phyloP scores from a whole-genome alignment of 2,888 invertebrate genomes.

The Chorisops tibialis region DNA sequence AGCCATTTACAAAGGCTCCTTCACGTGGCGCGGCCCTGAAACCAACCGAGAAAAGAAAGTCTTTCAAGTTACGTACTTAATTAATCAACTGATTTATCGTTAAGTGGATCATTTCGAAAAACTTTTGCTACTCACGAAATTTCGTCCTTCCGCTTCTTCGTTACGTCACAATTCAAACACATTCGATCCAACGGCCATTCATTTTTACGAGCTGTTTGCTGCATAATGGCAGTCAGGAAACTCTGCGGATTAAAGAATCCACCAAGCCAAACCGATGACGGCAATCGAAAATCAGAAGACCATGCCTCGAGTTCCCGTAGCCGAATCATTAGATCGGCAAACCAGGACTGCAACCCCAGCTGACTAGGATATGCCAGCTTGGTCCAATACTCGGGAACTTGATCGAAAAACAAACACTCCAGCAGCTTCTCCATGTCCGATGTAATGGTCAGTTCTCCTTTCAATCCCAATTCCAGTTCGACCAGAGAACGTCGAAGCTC shows the following conservation, averaged over 20 bases:
- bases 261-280: slow-evolving; percentile 86
- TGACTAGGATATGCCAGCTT: slow-evolving; percentile 85
- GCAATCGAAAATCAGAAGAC: slow-evolving; percentile 85
- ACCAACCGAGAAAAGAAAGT: slow-evolving; percentile 15
- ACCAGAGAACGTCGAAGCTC: slow-evolving; percentile 78
- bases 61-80: not conserved
- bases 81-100: not conserved
- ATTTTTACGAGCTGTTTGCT: slow-evolving; percentile 91
- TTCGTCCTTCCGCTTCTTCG: slow-evolving; percentile 82
- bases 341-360: slow-evolving; percentile 80
- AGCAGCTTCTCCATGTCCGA: slow-evolving; percentile 86
- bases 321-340: slow-evolving; percentile 76
- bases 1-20: slow-evolving; percentile 84
- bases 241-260: slow-evolving; percentile 98
- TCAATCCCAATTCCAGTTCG: slow-evolving; percentile 84
- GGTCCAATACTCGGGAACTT: slow-evolving; percentile 83
- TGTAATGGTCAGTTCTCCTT: slow-evolving; percentile 91
- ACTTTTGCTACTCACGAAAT: slow-evolving; percentile 59
- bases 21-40: slow-evolving; percentile 76
- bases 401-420: slow-evolving; percentile 82
- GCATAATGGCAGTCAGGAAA: slow-evolving; percentile 95
- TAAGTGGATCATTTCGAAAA: too few relatives aligned
- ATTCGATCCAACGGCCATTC: slow-evolving; percentile 96
- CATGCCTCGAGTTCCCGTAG: slow-evolving; percentile 80
- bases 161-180: slow-evolving; percentile 92